These are phyloP conservation scores for Hydractinia symbiolongicarpus DNA, from an alignment of 30 jellyfish, hydroid and myxozoan genomes.

Conservation along the genomic window DNA sequence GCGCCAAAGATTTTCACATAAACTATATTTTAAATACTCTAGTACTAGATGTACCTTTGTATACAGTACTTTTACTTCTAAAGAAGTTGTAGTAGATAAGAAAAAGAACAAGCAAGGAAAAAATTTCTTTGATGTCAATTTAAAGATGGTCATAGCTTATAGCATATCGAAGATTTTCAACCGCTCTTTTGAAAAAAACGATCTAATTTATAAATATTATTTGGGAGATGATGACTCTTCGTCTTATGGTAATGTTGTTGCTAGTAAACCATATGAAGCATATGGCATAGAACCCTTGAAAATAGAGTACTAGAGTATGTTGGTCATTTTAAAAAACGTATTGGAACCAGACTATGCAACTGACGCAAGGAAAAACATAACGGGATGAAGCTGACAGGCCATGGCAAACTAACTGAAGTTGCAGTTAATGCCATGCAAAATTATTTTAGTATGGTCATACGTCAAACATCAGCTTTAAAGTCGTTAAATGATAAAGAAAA, in stretches of 20 bases:
- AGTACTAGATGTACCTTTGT: too few species aligned
- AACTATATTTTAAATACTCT: too few species aligned
- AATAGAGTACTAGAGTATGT: too few species aligned
- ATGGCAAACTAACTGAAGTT: conserved; percentile 15
- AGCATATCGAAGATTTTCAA: conserved; percentile 5
- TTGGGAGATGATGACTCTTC: conserved; percentile 39
- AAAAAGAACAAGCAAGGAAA: too few species aligned
- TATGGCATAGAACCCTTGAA: conserved; percentile 17
- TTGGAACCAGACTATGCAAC: conserved; percentile 8
- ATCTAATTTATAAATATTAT: conserved; percentile 5
- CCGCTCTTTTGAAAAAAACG: background rate
- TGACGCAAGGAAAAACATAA: conserved; percentile 14
- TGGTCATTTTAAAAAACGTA: too few species aligned
- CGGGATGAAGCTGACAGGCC: conserved; percentile 9
- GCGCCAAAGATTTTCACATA: too few species aligned
- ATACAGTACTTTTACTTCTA: too few species aligned
- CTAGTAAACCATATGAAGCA: conserved; percentile 23
- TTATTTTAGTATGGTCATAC: conserved; percentile 11
- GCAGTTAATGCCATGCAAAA: conserved; percentile 17
- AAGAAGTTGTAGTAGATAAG: too few species aligned
- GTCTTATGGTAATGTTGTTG: conserved; percentile 19
- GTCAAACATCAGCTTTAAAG: conserved; percentile 13
- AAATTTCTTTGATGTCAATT: too few species aligned
- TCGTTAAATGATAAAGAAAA: conserved; percentile 8
- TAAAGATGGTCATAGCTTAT: too few species aligned